phyloP scores from a whole-genome alignment of 2,797 vertebrate species.

The Garrulus glandarius region DNA sequence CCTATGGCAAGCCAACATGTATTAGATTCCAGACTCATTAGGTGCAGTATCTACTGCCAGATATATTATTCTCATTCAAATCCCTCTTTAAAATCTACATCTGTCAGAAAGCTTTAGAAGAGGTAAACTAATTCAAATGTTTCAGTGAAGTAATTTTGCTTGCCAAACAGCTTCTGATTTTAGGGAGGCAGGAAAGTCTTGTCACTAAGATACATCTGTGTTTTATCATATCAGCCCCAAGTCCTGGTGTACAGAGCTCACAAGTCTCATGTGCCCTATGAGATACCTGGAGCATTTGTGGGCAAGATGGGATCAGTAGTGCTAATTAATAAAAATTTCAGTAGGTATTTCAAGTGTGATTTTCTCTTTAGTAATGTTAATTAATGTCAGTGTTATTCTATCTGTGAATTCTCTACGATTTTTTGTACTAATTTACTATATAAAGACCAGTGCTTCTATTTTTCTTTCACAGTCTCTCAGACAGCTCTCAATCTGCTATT shows the following conservation, averaged over 20 bases:
- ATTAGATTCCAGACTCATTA: not conserved
- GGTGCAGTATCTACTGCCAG: not conserved
- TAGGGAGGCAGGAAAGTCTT: not conserved
- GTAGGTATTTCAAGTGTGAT: not conserved
- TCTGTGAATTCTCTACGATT: not conserved
- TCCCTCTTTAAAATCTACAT: not conserved
- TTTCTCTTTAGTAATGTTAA: not conserved
- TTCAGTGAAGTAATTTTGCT: not conserved
- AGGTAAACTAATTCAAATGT: conserved; percentile 21
- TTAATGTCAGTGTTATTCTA: not conserved
- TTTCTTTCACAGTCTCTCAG: not conserved
- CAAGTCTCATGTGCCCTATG: not conserved
- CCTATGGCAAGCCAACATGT: accelerated
- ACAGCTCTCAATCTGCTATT: not conserved
- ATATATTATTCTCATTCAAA: not conserved
- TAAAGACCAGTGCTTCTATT: not conserved
- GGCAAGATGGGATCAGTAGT: not conserved
- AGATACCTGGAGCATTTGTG: not conserved
- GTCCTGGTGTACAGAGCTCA: not conserved
- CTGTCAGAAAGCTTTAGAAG: conserved; percentile 14
- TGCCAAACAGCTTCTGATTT: not conserved
- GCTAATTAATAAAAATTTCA: not conserved
- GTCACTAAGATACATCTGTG: not conserved
- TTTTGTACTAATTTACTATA: not conserved
- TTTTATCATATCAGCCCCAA: not conserved